A percentile compares a stretch with the other conserved stretches of the same genome.
Conservation (phyloP, 2,797 vertebrate genomes). For the Tauraco hartlaubi region DNA sequence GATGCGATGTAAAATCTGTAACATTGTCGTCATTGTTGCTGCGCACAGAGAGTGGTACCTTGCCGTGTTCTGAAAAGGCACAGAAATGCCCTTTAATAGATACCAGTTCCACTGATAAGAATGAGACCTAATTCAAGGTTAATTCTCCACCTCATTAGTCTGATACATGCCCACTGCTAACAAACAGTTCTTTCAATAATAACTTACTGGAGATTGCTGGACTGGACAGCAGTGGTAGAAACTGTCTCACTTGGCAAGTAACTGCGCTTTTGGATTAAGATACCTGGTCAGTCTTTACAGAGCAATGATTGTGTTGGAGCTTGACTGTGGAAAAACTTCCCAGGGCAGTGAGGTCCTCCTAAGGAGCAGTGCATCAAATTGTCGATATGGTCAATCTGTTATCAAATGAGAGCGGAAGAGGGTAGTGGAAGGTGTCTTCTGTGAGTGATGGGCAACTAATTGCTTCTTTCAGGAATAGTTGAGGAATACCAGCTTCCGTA, state of each 20-base stretch:
- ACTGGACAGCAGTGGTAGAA: not conserved
- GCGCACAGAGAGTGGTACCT: not conserved
- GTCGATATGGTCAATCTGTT: not conserved
- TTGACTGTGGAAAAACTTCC: not conserved
- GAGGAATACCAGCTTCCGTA: conserved; percentile 98
- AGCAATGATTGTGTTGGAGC: not conserved
- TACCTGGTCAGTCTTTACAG: not conserved
- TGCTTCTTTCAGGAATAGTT: conserved; percentile 86
- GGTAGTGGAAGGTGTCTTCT: not conserved
- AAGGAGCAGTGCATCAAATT: not conserved
- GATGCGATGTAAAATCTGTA: not conserved
- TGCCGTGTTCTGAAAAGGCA: not conserved
- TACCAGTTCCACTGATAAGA: not conserved
- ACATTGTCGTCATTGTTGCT: not conserved
- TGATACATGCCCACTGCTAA: not conserved
- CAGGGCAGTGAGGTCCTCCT: not conserved
- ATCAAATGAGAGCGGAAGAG: not conserved
- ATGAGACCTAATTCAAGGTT: not conserved
- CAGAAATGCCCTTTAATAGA: not conserved
- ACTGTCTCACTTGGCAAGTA: not conserved
- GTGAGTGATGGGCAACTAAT: not conserved
- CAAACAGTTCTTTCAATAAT: not conserved
- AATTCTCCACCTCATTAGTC: not conserved
- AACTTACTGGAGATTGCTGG: not conserved
- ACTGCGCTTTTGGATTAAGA: not conserved